Base-by-base conservation (phyloP, 2,888 invertebrate species). In the Ophioninae sp. region DNA sequence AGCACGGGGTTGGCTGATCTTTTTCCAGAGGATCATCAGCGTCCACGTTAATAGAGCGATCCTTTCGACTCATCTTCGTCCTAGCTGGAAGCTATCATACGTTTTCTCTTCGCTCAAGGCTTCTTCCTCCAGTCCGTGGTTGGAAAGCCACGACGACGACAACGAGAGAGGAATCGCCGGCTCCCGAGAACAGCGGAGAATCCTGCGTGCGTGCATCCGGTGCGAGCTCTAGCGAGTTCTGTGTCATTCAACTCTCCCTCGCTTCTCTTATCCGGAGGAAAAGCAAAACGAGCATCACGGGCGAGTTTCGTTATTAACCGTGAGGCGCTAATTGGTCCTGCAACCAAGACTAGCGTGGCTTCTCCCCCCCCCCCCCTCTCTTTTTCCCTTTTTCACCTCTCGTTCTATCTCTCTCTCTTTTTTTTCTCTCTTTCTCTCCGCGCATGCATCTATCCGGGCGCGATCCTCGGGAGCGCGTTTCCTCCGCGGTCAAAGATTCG, bases 201-300 rank as follows among this genome's bases (percentile, higher is more conserved):
- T 56, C 30, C 37, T 68, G 58, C 63, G 69, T 69, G 74, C 72
- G 80, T 78, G 75, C 79, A 81, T 84, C 84, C 84, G 81, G 78
- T 82, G 84, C 61, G 30, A 41, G 67, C 56, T 7, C 44, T 10
- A 9, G 44, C 44, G 44, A 44, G 44, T 44, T 30, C 10, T 44
- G 72, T 84, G 84, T 84, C 84, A 84, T 84, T 84, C 84, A 84
- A 84, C 84, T 84, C 84, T 82, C 78, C 64, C 63, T 71, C 71
- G 71, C 61, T 37, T 51, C 39, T 30, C 56, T 69, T 61, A 67
- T 73, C 73, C 64, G 75, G 58, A 75, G 72, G 65, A 71, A 76
- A 75, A 81, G 76, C 74, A 76, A 59, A 76, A 59, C 67, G 76
- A 78, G 64, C 56, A 71, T 71, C 81, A 75, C 74, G 75, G 51